Conservation (phyloP, 2,797 vertebrate species). For the Amazona finschi region DNA sequence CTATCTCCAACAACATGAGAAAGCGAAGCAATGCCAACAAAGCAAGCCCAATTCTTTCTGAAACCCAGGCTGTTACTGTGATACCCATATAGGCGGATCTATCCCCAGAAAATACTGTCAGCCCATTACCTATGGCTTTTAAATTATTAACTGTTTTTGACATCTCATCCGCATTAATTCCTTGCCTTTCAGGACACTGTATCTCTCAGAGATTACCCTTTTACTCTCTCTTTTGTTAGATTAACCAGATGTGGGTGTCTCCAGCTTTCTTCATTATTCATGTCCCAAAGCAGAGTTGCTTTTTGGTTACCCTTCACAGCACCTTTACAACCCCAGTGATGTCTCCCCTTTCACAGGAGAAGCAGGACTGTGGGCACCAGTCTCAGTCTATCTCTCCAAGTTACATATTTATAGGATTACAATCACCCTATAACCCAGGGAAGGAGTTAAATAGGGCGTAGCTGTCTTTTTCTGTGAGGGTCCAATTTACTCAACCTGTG, state of each 20-base stretch:
- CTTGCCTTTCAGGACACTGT: background rate
- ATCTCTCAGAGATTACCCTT: background rate
- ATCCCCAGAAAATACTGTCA: background rate
- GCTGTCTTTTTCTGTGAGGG: background rate
- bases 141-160: conserved; percentile 1
- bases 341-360: background rate
- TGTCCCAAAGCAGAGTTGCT: background rate
- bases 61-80: background rate
- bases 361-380: background rate
- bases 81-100: background rate
- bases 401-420: background rate
- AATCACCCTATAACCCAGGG: fast-evolving
- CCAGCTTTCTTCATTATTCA: background rate
- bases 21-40: background rate
- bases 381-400: background rate
- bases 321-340: background rate
- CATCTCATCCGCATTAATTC: background rate
- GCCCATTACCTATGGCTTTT: background rate
- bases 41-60: background rate
- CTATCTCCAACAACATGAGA: background rate
- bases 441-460: background rate
- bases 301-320: background rate
- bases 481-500: background rate
- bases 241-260: background rate
- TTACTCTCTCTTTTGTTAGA: conserved; percentile 14